Conservation (phyloP, 2,797 vertebrate genomes). For the Meriones psammophilus region DNA sequence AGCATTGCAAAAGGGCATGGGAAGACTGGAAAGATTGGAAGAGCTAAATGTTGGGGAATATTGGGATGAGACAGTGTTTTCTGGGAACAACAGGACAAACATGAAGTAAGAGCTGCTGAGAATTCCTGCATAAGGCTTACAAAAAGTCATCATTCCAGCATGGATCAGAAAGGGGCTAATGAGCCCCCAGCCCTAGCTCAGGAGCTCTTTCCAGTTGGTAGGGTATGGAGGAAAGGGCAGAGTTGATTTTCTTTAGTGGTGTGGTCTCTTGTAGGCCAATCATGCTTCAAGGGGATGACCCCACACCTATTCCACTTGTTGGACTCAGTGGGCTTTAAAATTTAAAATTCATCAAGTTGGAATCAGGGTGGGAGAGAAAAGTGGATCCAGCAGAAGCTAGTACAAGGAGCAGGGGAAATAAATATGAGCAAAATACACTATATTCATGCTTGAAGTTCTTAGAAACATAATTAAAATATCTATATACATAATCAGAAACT, state of each 20-base stretch:
- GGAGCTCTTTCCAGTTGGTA: background rate
- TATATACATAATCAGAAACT: background rate
- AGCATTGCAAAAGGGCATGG: background rate
- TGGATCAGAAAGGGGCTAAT: background rate
- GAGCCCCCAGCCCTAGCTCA: background rate
- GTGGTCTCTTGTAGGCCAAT: background rate
- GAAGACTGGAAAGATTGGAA: background rate
- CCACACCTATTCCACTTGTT: no score
- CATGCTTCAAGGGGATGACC: background rate
- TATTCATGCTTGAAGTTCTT: background rate
- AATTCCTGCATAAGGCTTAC: background rate
- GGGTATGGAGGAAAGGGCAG: no score
- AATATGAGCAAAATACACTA: no score
- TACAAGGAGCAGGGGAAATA: background rate
- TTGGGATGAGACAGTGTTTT: background rate
- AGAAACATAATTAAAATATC: background rate
- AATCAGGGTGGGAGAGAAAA: background rate
- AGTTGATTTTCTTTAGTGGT: background rate
- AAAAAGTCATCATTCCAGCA: background rate
- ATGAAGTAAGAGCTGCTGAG: background rate
- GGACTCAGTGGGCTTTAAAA: background rate
- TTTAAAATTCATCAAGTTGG: background rate
- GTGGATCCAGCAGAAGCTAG: no score
- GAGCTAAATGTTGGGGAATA: background rate
- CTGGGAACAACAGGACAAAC: background rate